Base-by-base conservation (phyloP, 2,113 vertebrate species). In the Mohoua ochrocephala region DNA sequence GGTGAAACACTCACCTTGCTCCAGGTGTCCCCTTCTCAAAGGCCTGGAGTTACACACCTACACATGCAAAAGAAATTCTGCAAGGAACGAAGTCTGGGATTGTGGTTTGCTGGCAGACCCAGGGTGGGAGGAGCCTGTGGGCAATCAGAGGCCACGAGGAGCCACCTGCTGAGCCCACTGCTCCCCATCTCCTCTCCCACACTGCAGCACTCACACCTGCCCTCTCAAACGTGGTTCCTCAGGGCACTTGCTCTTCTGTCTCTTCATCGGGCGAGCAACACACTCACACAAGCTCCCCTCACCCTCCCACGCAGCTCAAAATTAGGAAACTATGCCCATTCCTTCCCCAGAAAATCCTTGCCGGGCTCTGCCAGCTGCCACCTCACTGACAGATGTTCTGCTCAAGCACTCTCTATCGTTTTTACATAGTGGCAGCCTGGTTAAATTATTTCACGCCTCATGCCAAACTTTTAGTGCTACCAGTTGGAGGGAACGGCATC, bases 311-410 rank as follows among this genome's bases (percentile, higher is more conserved):
- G 0, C 79, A 54, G 53, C 63, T 65, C 63, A 60, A 60, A 85
- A n/a, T 87, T 65, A 35, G 87, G 65, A 52, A 95, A 63, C 73
- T 52, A 13, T 53, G 92, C 68, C 64, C 53, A 71, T 95, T 95
- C 92, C 87, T 87, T 87, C 89, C 22, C 67, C 73, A 78, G 84
- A 90, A 91, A 84, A 91, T 91, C 70, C 61, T 73, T 89, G 81
- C 74, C 0, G 3, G 86, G 79, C 50, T 93, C 75, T 93, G 50
- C 94, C 87, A 89, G 89, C 91, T 96, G 92, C 94, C 97, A 95
- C 91, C 91, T 89, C 56, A 0, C 65, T 82, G 71, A 88, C 97
- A 97, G 97, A 97, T 97, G 97, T 95, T 95, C 65, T 81, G 42
- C 78, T 95, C 50, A 56, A 79, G 87, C 65, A 71, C 71, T 33